Base-by-base conservation (phyloP, 2,888 invertebrate species). In the Metellina segmentata region DNA sequence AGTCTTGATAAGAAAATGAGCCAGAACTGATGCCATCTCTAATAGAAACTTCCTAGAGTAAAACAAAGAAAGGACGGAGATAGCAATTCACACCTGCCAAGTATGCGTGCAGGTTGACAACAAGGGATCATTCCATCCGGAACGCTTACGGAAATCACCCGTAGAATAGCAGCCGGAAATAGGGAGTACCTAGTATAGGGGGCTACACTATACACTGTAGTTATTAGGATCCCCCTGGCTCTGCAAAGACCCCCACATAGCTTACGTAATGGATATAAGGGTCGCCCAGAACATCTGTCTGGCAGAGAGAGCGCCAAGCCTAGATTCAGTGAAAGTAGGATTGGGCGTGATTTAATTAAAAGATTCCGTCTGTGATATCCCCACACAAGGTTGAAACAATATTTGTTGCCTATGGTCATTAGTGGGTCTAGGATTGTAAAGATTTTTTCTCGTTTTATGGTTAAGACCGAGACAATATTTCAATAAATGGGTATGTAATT, bases 61-160 rank as follows among this genome's bases (percentile, higher is more conserved):
- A 81, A 81, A 69, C 69, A 81, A 75, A 70, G 81, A 53, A 13
- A 81, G 71, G 70, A 34, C 34, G 34, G 34, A 34, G 34, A 34
- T 34, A 34, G 20, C 19, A 53, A 51, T 61, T 89, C 81, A 52
- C 89, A 89, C 89, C 89, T 89, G 89, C 89, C 20, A 49, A 20
- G 82, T 77, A 61, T 74, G 74, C 53, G 81, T 81, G 52, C 74
- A 81, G 74, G 87, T 81, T 74, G 77, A 77, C 75, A 89, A 74
- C 72, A 53, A 51, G 72, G 72, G 52, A 72, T 70, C 74, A 83
- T 51, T 71, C 69, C 89, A 89, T 78, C 89, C 89, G 89, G 52
- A 78, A 89, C 82, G 81, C 74, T 81, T 89, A 89, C 89, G 83
- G 83, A 89, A 89, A 89, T 83, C 89, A 83, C 89, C 82, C 89